A percentile compares a stretch with the other conserved stretches of the same genome.
phyloP scores from a whole-genome alignment of 2,888 invertebrate species.

The Epinotia bilunana region DNA sequence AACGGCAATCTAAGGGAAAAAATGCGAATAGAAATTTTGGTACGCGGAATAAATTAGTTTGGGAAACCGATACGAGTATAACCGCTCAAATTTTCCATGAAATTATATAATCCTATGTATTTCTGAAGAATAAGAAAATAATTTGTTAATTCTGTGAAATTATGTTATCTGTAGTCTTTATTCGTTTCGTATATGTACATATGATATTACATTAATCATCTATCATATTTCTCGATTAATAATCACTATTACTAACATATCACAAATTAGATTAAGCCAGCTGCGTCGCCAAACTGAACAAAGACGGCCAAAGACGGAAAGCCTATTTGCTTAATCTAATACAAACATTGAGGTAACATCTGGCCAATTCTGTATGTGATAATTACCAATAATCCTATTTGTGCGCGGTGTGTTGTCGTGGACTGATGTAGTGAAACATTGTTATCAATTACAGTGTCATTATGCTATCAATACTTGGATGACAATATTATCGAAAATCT shows the following conservation, averaged over 20 bases:
- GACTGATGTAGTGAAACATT: background rate
- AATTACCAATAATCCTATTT: conserved; percentile 27
- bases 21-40: too few species aligned
- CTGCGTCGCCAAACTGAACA: background rate
- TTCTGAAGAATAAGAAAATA: background rate
- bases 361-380: conserved; percentile 9
- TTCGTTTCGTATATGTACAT: background rate
- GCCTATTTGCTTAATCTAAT: conserved; percentile 13
- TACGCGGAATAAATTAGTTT: too few species aligned
- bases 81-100: too few species aligned
- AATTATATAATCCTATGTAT: too few species aligned
- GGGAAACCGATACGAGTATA: too few species aligned
- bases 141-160: background rate
- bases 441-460: too few species aligned
- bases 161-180: background rate
- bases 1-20: too few species aligned
- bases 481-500: too few species aligned
- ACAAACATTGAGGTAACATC: conserved; percentile 30
- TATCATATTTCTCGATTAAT: background rate
- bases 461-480: too few species aligned
- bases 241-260: background rate
- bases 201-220: too few species aligned
- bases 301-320: too few species aligned
- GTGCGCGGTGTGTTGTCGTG: background rate
- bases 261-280: background rate